A percentile compares a stretch with the other conserved stretches of the same genome.
Evolutionary conservation across 2,113 vertebrate genomes (phyloP).

Genomic region (Antennarius striatus): DNA sequence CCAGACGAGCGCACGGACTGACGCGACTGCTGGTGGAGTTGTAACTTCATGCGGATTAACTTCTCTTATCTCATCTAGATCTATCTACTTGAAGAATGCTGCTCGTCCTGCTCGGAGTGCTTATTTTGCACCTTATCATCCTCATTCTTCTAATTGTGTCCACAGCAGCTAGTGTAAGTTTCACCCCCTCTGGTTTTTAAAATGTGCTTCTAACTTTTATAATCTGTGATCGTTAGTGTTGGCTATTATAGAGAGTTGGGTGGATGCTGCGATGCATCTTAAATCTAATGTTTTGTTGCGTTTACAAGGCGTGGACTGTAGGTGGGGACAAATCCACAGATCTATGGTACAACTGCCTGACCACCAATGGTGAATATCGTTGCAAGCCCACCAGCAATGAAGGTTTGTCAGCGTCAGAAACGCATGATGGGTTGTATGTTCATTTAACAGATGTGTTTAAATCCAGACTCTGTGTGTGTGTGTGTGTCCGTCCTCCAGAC

Average conservation of each 20-base stretch:
- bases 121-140: slow-evolving; percentile 75
- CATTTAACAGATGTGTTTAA: not conserved
- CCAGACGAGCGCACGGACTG: not conserved
- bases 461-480: not conserved
- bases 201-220: not conserved
- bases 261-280: slow-evolving; percentile 2
- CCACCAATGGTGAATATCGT: slow-evolving; percentile 35
- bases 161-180: slow-evolving; percentile 78
- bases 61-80: slow-evolving; percentile 34
- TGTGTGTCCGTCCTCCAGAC: slow-evolving; percentile 72
- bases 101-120: slow-evolving; percentile 76
- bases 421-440: not conserved
- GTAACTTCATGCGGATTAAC: slow-evolving; percentile 9
- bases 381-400: slow-evolving; percentile 60
- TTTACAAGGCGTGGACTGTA: slow-evolving; percentile 73
- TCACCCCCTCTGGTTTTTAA: no score
- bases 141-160: slow-evolving; percentile 78
- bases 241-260: not conserved
- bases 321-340: slow-evolving; percentile 30
- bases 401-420: slow-evolving; percentile 53
- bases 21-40: not conserved
- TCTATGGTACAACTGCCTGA: slow-evolving; percentile 73
- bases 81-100: slow-evolving; percentile 75
- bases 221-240: not conserved
- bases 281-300: slow-evolving; percentile 45